These are phyloP conservation scores for Danio albolineatus DNA, from an alignment of 2,797 vertebrate species.

Conservation along the genomic window DNA sequence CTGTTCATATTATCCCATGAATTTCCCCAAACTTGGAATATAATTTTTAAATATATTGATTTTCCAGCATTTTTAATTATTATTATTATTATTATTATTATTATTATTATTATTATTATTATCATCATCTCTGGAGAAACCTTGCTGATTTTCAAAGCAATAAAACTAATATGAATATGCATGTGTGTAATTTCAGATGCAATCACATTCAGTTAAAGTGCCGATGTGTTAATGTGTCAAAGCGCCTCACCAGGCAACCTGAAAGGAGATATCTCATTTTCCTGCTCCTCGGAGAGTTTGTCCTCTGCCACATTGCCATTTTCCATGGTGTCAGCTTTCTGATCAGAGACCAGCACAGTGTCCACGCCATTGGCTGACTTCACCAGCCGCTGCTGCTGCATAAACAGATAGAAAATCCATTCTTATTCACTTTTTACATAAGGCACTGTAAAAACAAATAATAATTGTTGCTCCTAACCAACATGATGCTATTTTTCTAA, in stretches of 20 bases:
- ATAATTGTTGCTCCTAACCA: not conserved
- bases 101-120: not conserved
- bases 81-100: too few relatives aligned
- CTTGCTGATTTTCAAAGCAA: not conserved
- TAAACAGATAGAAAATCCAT: not conserved
- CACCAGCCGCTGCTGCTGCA: conserved; percentile 64
- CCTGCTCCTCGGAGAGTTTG: conserved; percentile 60
- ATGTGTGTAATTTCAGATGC: not conserved
- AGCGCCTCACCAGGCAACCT: conserved; percentile 58
- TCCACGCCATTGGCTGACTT: conserved; percentile 59
- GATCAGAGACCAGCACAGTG: conserved; percentile 52
- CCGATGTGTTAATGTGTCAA: conserved; percentile 11
- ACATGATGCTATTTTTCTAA: not conserved
- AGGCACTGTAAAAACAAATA: not conserved
- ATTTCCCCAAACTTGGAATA: not conserved
- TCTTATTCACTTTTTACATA: not conserved
- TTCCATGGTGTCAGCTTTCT: conserved; percentile 60
- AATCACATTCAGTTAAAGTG: not conserved
- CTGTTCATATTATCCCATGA: too few relatives aligned
- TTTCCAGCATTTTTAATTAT: too few relatives aligned
- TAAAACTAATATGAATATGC: not conserved
- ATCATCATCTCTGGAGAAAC: not conserved
- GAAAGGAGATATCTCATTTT: conserved; percentile 63
- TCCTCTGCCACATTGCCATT: conserved; percentile 59
- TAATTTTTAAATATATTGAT: not conserved